Percentiles rank a stretch among this genome's conserved stretches.
These are phyloP conservation scores for Heliconius melpomene DNA, from an alignment of 1,140 invertebrate genomes.

Conservation along the genomic window DNA sequence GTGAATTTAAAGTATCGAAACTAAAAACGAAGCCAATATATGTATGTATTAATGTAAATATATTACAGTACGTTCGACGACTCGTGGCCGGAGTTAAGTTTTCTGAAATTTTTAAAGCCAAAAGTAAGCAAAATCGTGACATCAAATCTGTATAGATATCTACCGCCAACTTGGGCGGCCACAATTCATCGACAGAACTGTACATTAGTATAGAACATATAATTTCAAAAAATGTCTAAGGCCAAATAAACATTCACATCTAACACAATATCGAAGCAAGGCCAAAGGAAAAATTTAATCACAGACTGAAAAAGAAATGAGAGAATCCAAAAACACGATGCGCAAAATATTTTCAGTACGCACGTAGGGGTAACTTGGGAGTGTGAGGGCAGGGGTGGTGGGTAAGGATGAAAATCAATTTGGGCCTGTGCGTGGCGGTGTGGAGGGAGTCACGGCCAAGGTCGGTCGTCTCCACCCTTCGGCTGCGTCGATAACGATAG, in stretches of 20 bases:
- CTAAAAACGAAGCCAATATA: background rate
- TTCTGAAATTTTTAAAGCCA: no score
- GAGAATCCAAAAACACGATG: conserved; percentile 31
- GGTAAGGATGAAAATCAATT: conserved; percentile 56
- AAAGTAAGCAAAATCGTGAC: no score
- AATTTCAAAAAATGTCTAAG: no score
- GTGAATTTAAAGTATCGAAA: no score
- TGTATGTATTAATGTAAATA: background rate
- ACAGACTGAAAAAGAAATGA: conserved; percentile 24
- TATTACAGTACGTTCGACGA: background rate
- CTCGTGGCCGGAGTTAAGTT: no score
- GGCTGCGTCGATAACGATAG: conserved; percentile 44
- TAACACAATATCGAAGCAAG: background rate
- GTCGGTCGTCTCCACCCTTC: conserved; percentile 52
- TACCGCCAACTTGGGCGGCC: no score
- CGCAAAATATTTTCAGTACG: conserved; percentile 47
- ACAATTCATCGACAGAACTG: no score
- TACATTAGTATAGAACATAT: no score
- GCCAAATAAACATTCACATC: background rate
- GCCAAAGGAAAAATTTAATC: conserved; percentile 25
- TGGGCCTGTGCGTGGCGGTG: conserved; percentile 53
- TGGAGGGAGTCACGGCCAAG: conserved; percentile 68
- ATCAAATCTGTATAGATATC: no score
- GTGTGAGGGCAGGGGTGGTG: background rate
- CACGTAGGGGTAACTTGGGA: conserved; percentile 26